Conservation (phyloP, 2,113 vertebrate species). For the Cyanistes caeruleus region DNA sequence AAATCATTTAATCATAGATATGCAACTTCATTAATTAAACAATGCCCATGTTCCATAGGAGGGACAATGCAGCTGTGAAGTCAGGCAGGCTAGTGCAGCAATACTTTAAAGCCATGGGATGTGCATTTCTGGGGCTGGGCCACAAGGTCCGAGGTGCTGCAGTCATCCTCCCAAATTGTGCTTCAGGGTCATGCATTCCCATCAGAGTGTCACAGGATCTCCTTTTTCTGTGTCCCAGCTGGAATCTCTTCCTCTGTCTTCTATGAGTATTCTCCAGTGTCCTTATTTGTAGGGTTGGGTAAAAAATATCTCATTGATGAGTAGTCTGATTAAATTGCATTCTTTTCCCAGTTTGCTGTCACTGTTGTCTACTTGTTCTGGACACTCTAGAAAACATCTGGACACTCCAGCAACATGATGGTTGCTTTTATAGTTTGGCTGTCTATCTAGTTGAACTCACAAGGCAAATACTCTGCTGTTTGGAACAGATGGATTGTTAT, state of each 20-base stretch:
- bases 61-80: not conserved
- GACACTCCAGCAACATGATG: not conserved
- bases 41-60: not conserved
- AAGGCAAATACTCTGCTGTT: not conserved
- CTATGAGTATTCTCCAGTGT: not conserved
- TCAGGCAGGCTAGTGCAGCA: not conserved
- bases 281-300: not conserved
- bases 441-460: not conserved
- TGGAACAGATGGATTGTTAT: not conserved
- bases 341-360: not conserved
- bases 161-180: not conserved
- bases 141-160: not conserved
- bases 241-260: not conserved
- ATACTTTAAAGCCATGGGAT: too few relatives aligned
- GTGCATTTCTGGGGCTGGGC: not conserved
- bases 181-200: not conserved
- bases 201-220: not conserved
- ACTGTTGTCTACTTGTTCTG: not conserved
- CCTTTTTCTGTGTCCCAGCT: not conserved
- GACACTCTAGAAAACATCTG: too few relatives aligned
- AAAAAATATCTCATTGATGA: not conserved
- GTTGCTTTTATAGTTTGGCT: not conserved
- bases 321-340: not conserved
- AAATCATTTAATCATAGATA: not conserved
- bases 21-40: not conserved